phyloP scores from a whole-genome alignment of 2,113 vertebrate genomes.

The Columba janthina region DNA sequence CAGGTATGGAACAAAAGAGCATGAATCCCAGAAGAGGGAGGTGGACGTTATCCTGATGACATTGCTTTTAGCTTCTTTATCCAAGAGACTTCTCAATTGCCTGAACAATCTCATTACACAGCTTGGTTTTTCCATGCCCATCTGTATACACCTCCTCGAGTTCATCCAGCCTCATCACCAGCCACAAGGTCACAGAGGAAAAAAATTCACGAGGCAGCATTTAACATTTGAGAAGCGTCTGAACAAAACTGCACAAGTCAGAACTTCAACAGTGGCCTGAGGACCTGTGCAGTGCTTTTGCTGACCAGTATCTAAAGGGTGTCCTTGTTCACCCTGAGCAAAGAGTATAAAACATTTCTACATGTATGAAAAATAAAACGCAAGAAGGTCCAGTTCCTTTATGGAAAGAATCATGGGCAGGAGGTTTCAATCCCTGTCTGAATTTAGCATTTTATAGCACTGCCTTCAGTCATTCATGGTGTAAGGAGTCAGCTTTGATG shows the following conservation, averaged over 20 bases:
- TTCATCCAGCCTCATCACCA: neutral
- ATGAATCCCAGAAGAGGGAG: neutral
- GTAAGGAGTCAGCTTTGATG: neutral
- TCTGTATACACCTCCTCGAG: neutral
- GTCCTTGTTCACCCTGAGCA: neutral
- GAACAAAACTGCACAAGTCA: neutral
- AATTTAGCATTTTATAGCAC: neutral
- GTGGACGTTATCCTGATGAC: neutral
- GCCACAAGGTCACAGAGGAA: neutral
- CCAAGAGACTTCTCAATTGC: neutral
- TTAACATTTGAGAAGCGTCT: neutral
- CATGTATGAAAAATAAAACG: neutral
- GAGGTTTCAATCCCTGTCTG: neutral
- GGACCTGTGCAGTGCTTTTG: neutral
- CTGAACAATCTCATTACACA: neutral
- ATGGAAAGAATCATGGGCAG: neutral
- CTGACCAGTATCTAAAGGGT: neutral
- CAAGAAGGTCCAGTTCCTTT: neutral
- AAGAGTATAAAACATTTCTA: neutral
- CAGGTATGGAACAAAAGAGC: neutral
- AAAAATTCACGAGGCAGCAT: neutral
- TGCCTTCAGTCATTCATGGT: neutral
- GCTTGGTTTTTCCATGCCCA: neutral
- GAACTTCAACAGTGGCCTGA: neutral
- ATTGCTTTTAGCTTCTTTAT: neutral